A percentile compares a stretch with the other conserved stretches of the same genome.
phyloP scores from a whole-genome alignment of 2,888 invertebrate species.

The Acleris laterana region DNA sequence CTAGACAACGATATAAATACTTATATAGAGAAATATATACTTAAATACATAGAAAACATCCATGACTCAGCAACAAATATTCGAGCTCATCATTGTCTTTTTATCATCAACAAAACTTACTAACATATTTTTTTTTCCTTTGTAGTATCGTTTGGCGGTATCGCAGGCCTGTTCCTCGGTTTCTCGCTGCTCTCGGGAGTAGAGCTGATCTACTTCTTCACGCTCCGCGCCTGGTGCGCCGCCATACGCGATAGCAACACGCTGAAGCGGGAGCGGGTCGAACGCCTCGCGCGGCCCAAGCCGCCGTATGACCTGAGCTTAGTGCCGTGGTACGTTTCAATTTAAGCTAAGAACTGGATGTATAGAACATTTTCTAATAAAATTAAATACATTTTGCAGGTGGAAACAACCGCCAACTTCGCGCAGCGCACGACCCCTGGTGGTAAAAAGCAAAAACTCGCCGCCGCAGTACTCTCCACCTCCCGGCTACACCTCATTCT shows the following conservation, averaged over 20 bases:
- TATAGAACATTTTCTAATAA: not conserved
- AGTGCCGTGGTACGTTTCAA: constrained; percentile 64
- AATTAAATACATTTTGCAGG: constrained; percentile 51
- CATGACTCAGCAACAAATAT: too few species aligned
- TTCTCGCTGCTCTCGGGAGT: constrained; percentile 91
- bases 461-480: constrained; percentile 75
- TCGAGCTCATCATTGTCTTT: too few species aligned
- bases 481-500: constrained; percentile 68
- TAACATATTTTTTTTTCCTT: not conserved
- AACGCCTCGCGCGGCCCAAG: constrained; percentile 65
- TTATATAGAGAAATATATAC: too few species aligned
- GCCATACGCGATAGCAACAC: constrained; percentile 78
- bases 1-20: too few species aligned
- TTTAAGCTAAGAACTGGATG: not conserved
- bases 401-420: constrained; percentile 68
- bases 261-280: constrained; percentile 74
- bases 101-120: not conserved
- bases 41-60: too few species aligned
- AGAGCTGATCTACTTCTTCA: constrained; percentile 91
- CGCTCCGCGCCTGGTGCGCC: constrained; percentile 87
- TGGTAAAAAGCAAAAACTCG: constrained; percentile 59
- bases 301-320: constrained; percentile 77
- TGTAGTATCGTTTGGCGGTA: constrained; percentile 87
- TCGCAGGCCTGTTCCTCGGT: constrained; percentile 88
- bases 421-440: constrained; percentile 52